phyloP scores from a whole-genome alignment of 2,113 vertebrate species.

The Microcebus griseorufus region DNA sequence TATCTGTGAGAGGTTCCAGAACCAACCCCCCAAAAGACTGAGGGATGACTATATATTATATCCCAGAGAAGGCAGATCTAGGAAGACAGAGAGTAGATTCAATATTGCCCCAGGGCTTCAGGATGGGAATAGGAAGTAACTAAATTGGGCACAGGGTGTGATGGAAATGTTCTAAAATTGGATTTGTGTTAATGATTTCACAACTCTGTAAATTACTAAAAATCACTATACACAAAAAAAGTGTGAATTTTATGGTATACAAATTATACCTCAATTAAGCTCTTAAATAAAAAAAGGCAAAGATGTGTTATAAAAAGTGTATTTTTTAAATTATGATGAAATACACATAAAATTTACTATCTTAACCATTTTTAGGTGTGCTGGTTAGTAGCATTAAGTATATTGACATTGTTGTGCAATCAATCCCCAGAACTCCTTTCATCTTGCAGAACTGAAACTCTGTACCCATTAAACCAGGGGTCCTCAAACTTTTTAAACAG shows the following conservation, averaged over 20 bases:
- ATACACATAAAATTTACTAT: background rate
- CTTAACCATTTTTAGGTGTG: background rate
- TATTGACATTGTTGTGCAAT: background rate
- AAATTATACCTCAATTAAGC: background rate
- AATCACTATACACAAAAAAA: background rate
- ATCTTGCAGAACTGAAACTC: background rate
- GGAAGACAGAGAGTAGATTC: background rate
- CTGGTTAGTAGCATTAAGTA: background rate
- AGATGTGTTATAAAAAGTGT: constrained; percentile 39
- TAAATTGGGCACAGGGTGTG: background rate
- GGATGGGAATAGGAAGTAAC: background rate
- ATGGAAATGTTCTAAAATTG: background rate
- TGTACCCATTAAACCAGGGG: background rate
- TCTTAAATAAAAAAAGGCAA: background rate
- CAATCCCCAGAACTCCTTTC: background rate
- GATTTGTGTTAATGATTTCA: background rate
- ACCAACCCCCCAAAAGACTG: background rate
- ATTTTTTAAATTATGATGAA: background rate
- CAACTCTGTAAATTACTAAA: background rate
- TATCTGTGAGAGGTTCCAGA: background rate
- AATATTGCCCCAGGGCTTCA: background rate
- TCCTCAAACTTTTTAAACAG: too few relatives aligned
- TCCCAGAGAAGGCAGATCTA: background rate
- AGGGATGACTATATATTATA: background rate
- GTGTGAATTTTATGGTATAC: background rate